phyloP scores from a whole-genome alignment of 2,888 invertebrate genomes.

The Campopleginae sp. region DNA sequence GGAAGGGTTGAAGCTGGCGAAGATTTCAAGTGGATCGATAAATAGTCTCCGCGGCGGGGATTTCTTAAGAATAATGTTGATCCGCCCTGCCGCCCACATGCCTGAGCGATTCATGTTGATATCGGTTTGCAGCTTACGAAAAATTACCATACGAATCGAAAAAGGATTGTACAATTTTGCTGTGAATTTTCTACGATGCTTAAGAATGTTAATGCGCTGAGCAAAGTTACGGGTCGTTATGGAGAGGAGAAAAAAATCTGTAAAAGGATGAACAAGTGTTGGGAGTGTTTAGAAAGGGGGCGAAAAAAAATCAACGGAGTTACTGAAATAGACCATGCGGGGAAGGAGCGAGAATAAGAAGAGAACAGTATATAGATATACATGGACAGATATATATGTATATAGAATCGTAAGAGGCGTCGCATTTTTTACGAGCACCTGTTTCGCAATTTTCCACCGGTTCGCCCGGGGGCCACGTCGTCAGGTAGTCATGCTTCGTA shows the following conservation, averaged over 20 bases:
- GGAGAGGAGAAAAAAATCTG: slow-evolving; percentile 17
- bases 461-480: slow-evolving; percentile 75
- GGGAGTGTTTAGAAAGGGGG: slow-evolving; percentile 48
- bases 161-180: slow-evolving; percentile 25
- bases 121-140: slow-evolving; percentile 18
- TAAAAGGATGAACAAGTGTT: slow-evolving; percentile 23
- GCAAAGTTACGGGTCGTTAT: neutral
- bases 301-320: slow-evolving; percentile 29
- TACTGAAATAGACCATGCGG: slow-evolving; percentile 46
- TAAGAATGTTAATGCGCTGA: neutral
- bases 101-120: slow-evolving; percentile 5
- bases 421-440: slow-evolving; percentile 76
- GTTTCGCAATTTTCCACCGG: slow-evolving; percentile 79
- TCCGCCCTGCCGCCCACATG: slow-evolving; percentile 4
- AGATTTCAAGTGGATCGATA: slow-evolving; percentile 16
- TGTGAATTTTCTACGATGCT: slow-evolving; percentile 7
- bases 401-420: slow-evolving; percentile 58
- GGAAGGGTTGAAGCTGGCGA: slow-evolving; percentile 19
- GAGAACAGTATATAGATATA: neutral
- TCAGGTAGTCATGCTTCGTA: slow-evolving; percentile 80
- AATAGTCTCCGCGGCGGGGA: slow-evolving; percentile 40
- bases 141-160: slow-evolving; percentile 23
- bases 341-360: slow-evolving; percentile 32
- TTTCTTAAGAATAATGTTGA: slow-evolving; percentile 15
- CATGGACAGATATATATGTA: neutral